Percentiles rank a stretch among this genome's conserved stretches.
phyloP scores from a whole-genome alignment of 1,140 invertebrate genomes.

The Ostrea edulis region DNA sequence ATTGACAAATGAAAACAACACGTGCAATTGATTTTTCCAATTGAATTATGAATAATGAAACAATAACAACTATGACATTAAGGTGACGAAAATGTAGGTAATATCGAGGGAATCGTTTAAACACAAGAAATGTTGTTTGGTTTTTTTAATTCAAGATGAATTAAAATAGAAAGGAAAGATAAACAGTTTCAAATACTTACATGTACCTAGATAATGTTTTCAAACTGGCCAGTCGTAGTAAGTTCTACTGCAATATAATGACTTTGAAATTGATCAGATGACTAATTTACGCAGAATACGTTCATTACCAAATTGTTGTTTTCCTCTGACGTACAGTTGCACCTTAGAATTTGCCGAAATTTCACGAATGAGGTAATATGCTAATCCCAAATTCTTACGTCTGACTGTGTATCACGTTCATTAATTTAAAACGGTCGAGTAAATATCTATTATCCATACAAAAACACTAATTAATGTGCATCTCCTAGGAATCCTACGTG shows the following conservation, averaged over 20 bases:
- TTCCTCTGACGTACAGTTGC: constrained; percentile 14
- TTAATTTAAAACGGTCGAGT: constrained; percentile 19
- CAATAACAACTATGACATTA: neutral
- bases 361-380: constrained; percentile 32
- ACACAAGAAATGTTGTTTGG: too few relatives aligned
- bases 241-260: constrained; percentile 1
- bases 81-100: too few relatives aligned
- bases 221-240: neutral
- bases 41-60: constrained; percentile 11
- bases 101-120: too few relatives aligned
- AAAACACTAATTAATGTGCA: constrained; percentile 21
- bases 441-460: constrained; percentile 11
- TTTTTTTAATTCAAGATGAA: too few relatives aligned
- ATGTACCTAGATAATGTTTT: constrained; percentile 2
- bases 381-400: constrained; percentile 25
- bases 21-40: neutral
- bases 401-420: neutral
- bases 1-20: constrained; percentile 21
- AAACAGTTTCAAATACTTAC: too few relatives aligned
- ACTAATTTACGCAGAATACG: constrained; percentile 27
- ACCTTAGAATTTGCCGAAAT: constrained; percentile 3
- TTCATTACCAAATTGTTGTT: constrained; percentile 12
- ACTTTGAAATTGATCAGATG: neutral
- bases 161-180: too few relatives aligned
- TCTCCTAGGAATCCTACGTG: neutral